These are phyloP conservation scores for Amphimedon queenslandica DNA, from an alignment of 37 sponge, comb jelly and placozoan species.

Conservation along the genomic window DNA sequence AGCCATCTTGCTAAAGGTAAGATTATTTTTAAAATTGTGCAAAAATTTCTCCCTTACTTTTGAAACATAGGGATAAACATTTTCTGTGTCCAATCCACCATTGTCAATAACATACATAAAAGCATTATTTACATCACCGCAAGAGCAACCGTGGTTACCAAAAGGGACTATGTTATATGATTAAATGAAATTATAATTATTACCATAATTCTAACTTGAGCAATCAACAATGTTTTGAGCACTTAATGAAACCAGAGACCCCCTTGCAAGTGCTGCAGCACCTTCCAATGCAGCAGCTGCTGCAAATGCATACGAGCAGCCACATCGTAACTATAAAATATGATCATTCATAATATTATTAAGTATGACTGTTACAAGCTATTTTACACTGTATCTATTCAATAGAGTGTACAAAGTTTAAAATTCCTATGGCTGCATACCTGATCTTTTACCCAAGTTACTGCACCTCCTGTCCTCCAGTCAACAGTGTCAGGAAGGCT, in stretches of 20 bases:
- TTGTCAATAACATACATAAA: slow-evolving; percentile 63
- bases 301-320: slow-evolving; percentile 53
- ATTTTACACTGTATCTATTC: no score
- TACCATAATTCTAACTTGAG: slow-evolving; percentile 24
- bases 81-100: slow-evolving; percentile 59
- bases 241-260: slow-evolving; percentile 44
- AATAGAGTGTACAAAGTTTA: no score
- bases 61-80: slow-evolving; percentile 54
- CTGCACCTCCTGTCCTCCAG: slow-evolving; percentile 76
- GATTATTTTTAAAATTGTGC: not conserved
- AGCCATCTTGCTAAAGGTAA: slow-evolving; percentile 12
- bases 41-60: slow-evolving; percentile 19
- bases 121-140: slow-evolving; percentile 63
- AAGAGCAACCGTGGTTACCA: slow-evolving; percentile 75
- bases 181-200: not conserved
- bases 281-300: slow-evolving; percentile 64
- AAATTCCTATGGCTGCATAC: no score
- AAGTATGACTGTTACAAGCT: not conserved
- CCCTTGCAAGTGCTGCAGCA: slow-evolving; percentile 43
- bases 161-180: slow-evolving; percentile 43
- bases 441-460: slow-evolving; percentile 72
- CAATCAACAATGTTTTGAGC: slow-evolving; percentile 86
- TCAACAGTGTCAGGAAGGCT: slow-evolving; percentile 56
- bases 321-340: slow-evolving; percentile 29
- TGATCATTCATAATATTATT: not conserved